phyloP scores from a whole-genome alignment of 2,888 invertebrate species.

The Caenorhabditis zanzibari region DNA sequence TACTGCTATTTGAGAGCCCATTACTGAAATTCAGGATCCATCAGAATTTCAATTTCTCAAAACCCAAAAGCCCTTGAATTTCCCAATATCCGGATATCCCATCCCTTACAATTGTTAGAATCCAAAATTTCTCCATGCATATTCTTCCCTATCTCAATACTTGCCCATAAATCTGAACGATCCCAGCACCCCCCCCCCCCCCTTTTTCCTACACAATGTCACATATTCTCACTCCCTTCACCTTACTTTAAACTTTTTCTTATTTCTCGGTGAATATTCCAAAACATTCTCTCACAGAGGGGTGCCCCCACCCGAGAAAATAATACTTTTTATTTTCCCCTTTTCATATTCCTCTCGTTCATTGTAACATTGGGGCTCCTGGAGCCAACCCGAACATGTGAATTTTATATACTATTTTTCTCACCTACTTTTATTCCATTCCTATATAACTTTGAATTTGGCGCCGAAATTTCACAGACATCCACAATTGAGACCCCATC shows the following conservation, averaged over 20 bases:
- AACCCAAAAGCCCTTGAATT: too few species aligned
- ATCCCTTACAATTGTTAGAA: not conserved
- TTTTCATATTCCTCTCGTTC: not conserved
- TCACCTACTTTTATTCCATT: constrained; percentile 9
- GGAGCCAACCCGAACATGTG: constrained; percentile 27
- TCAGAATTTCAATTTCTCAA: too few species aligned
- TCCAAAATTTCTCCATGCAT: not conserved
- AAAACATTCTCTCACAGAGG: too few species aligned
- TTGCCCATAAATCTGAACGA: constrained; percentile 50
- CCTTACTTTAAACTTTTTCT: constrained; percentile 47
- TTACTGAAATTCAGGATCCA: too few species aligned
- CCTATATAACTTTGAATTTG: constrained; percentile 10
- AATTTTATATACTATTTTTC: constrained; percentile 20
- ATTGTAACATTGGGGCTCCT: too few species aligned
- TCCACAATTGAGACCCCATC: not conserved
- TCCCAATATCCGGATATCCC: too few species aligned
- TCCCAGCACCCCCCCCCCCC: not conserved
- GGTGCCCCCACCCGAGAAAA: too few species aligned
- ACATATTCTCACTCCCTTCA: constrained; percentile 25
- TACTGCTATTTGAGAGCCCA: too few species aligned
- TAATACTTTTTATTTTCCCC: too few species aligned
- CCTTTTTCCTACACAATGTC: constrained; percentile 17
- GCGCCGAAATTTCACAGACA: too few species aligned
- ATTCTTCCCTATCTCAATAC: not conserved
- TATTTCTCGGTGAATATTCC: too few species aligned